Percentiles rank a stretch among this genome's conserved stretches.
Evolutionary conservation across 2,888 invertebrate species (phyloP).

Genomic region (Drosophila ezoana): DNA sequence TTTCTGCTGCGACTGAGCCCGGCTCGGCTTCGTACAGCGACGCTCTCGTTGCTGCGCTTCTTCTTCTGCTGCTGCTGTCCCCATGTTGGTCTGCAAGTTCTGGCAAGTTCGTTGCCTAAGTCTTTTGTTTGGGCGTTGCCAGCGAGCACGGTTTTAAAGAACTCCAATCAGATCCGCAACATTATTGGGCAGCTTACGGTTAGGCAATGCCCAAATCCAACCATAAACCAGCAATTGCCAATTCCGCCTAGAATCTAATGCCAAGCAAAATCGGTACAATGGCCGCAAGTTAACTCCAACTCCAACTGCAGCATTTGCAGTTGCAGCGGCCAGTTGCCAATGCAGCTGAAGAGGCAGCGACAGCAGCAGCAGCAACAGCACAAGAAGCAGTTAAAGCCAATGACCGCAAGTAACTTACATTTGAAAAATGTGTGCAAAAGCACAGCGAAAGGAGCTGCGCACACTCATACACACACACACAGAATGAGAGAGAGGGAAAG

Average conservation of each 20-base stretch:
- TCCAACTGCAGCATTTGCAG: slow-evolving; percentile 35
- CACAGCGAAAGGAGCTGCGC: slow-evolving; percentile 76
- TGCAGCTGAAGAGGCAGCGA: slow-evolving; percentile 32
- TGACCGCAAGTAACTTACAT: slow-evolving; percentile 85
- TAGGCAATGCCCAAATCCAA: slow-evolving; percentile 23
- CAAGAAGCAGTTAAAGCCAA: slow-evolving; percentile 80
- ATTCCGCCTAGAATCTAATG: slow-evolving; percentile 44
- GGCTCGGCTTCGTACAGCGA: slow-evolving; percentile 8
- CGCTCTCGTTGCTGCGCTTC: slow-evolving; percentile 13
- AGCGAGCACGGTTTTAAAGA: slow-evolving; percentile 18
- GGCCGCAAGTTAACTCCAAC: slow-evolving; percentile 81
- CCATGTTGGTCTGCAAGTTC: slow-evolving; percentile 47
- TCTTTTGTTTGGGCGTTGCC: slow-evolving; percentile 69
- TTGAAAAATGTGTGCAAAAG: slow-evolving; percentile 83
- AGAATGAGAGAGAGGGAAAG: slow-evolving; percentile 6
- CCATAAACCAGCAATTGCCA: slow-evolving; percentile 14
- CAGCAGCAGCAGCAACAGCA: slow-evolving; percentile 49
- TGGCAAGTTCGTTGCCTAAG: slow-evolving; percentile 72
- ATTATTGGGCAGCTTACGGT: slow-evolving; percentile 42
- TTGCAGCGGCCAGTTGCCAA: slow-evolving; percentile 27
- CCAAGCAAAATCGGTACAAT: slow-evolving; percentile 81
- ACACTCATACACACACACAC: slow-evolving; percentile 25
- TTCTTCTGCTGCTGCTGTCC: slow-evolving; percentile 16
- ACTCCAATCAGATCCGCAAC: slow-evolving; percentile 40
- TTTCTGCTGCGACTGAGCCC: neutral